Conservation (phyloP, 2,888 invertebrate genomes). For the Sicus ferrugineus region DNA sequence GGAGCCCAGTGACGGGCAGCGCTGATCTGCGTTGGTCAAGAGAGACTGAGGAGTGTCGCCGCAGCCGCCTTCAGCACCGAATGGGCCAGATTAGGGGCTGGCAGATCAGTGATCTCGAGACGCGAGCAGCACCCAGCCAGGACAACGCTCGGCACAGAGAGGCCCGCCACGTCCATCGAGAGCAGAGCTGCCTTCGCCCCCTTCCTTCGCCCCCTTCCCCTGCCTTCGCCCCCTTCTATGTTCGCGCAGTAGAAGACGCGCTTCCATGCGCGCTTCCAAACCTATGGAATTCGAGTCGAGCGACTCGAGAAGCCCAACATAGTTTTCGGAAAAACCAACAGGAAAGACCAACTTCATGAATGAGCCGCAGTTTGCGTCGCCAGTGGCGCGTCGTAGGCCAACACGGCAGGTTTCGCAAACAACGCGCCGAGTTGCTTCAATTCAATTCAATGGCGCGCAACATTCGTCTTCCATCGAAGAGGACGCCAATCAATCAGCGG, state of each 20-base stretch:
- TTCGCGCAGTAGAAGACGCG: background rate
- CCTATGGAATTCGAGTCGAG: conserved; percentile 23
- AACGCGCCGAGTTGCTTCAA: conserved; percentile 9
- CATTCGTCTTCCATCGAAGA: conserved; percentile 25
- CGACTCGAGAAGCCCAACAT: conserved; percentile 16
- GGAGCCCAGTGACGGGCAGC: conserved; percentile 35
- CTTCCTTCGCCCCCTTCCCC: too few species aligned
- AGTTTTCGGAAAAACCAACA: conserved; percentile 56
- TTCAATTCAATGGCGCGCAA: conserved; percentile 25
- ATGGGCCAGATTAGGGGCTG: too few species aligned
- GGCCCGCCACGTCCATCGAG: too few species aligned
- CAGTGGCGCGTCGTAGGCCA: conserved; percentile 6
- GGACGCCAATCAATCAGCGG: conserved; percentile 26
- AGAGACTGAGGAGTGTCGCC: too few species aligned
- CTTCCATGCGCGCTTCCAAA: conserved; percentile 6
- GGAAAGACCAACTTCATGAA: conserved; percentile 66
- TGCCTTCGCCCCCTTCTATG: background rate
- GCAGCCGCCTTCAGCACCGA: background rate
- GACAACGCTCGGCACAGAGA: too few species aligned
- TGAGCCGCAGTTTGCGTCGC: conserved; percentile 48
- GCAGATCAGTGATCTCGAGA: too few species aligned
- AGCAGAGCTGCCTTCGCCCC: too few species aligned
- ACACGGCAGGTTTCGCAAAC: conserved; percentile 6
- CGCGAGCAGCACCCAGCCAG: too few species aligned
- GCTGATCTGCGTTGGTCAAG: too few species aligned